These are phyloP conservation scores for Melolontha melolontha DNA, from an alignment of 2,888 invertebrate species.

Conservation along the genomic window DNA sequence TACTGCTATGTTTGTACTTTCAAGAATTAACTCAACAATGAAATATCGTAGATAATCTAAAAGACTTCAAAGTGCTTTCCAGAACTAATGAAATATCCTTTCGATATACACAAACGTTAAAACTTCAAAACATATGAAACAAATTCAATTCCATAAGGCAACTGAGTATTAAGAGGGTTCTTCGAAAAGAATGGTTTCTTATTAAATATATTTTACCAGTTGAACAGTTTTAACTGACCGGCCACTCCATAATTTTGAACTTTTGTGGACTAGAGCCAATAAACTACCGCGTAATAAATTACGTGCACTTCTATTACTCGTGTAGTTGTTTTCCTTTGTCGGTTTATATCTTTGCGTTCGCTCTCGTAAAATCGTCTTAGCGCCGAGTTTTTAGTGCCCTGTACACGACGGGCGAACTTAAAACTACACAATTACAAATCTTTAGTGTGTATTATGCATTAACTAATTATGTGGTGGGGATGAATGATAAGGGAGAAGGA, in stretches of 20 bases:
- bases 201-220: slow-evolving; percentile 41
- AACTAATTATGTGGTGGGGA: slow-evolving; percentile 35
- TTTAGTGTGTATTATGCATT: slow-evolving; percentile 42
- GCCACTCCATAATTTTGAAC: slow-evolving; percentile 44
- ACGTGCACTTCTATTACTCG: slow-evolving; percentile 36
- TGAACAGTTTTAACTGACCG: slow-evolving; percentile 38
- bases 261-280: slow-evolving; percentile 44
- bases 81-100: too few relatives aligned
- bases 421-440: slow-evolving; percentile 41
- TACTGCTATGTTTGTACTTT: too few relatives aligned
- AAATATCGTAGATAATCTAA: too few relatives aligned
- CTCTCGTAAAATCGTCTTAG: slow-evolving; percentile 40
- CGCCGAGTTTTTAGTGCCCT: slow-evolving; percentile 33
- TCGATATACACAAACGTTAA: too few relatives aligned
- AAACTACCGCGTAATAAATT: slow-evolving; percentile 43
- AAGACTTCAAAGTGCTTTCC: too few relatives aligned
- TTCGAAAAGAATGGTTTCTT: slow-evolving; percentile 16
- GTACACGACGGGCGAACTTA: slow-evolving; percentile 30
- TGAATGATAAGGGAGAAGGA: neutral
- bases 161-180: slow-evolving; percentile 20
- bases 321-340: slow-evolving; percentile 31
- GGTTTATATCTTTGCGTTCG: slow-evolving; percentile 36
- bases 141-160: slow-evolving; percentile 8
- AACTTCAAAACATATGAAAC: neutral
- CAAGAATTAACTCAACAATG: too few relatives aligned